These are phyloP conservation scores for Mylabris phalerata DNA, from an alignment of 1,140 invertebrate genomes.

Conservation along the genomic window DNA sequence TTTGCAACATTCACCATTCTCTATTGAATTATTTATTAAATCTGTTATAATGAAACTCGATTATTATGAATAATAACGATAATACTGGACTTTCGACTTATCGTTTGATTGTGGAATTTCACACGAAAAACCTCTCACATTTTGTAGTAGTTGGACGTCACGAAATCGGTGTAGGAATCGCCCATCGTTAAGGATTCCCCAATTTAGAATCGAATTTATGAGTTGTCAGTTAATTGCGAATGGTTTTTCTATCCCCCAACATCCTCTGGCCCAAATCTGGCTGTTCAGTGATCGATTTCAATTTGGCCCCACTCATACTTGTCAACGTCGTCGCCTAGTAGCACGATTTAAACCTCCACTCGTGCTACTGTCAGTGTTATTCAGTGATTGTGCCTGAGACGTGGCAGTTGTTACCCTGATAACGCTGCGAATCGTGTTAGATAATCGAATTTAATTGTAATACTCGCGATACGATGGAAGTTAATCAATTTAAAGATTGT, in stretches of 20 bases:
- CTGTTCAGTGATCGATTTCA: slow-evolving; percentile 6
- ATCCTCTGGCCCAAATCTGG: too few species aligned
- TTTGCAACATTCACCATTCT: not conserved
- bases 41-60: too few species aligned
- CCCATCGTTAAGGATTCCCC: too few species aligned
- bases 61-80: too few species aligned
- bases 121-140: too few species aligned
- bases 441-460: not conserved
- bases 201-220: too few species aligned
- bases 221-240: too few species aligned
- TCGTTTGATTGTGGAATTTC: too few species aligned
- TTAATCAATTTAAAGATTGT: slow-evolving; percentile 69
- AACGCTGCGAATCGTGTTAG: not conserved
- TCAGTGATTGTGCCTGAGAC: slow-evolving; percentile 6
- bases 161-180: too few species aligned
- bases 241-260: too few species aligned
- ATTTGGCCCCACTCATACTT: slow-evolving; percentile 10
- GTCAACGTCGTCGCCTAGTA: not conserved
- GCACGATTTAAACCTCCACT: slow-evolving; percentile 3
- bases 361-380: slow-evolving; percentile 5
- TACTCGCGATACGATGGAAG: slow-evolving; percentile 54
- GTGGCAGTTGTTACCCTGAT: not conserved
- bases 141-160: too few species aligned
- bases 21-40: not conserved
- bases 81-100: too few species aligned